These are phyloP conservation scores for Lagopus leucura DNA, from an alignment of 2,113 vertebrate genomes.

Conservation along the genomic window DNA sequence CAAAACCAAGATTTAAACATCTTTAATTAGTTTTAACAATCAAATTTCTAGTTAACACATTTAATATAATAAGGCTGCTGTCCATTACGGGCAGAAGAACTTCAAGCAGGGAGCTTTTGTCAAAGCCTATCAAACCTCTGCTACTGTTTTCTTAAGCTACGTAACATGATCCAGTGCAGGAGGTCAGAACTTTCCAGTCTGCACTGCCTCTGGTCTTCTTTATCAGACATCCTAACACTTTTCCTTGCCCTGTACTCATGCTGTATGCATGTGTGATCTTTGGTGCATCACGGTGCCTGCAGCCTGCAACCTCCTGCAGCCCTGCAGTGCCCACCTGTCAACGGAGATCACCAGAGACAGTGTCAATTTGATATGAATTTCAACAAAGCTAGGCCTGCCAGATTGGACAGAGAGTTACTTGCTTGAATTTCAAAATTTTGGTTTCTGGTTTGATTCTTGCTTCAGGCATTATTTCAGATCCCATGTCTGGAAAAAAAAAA, in stretches of 20 bases:
- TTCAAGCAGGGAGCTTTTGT: not conserved
- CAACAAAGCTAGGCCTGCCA: not conserved
- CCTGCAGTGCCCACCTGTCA: rapidly evolving
- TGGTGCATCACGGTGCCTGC: not conserved
- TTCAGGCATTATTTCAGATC: constrained; percentile 19
- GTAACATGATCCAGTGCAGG: not conserved
- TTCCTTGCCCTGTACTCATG: not conserved
- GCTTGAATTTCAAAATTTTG: constrained; percentile 26
- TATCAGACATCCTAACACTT: not conserved
- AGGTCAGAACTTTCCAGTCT: not conserved
- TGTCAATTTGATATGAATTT: constrained; percentile 14
- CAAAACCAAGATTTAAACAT: not conserved
- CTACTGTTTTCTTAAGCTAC: not conserved
- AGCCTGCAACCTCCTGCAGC: rapidly evolving
- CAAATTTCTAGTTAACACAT: not conserved
- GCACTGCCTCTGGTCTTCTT: not conserved
- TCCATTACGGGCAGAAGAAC: not conserved
- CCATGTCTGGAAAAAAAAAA: not conserved
- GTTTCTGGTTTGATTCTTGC: constrained; percentile 29
- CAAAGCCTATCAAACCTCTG: not conserved
- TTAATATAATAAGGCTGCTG: not conserved
- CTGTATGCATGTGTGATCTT: not conserved
- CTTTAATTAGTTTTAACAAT: constrained; percentile 9
- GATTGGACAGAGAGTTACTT: constrained; percentile 25
- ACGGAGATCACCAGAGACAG: not conserved